Evolutionary conservation across 2,797 vertebrate genomes (phyloP), one percentile per base, ranked within the genome.

Genomic region (Gymnothorax reevesii): DNA sequence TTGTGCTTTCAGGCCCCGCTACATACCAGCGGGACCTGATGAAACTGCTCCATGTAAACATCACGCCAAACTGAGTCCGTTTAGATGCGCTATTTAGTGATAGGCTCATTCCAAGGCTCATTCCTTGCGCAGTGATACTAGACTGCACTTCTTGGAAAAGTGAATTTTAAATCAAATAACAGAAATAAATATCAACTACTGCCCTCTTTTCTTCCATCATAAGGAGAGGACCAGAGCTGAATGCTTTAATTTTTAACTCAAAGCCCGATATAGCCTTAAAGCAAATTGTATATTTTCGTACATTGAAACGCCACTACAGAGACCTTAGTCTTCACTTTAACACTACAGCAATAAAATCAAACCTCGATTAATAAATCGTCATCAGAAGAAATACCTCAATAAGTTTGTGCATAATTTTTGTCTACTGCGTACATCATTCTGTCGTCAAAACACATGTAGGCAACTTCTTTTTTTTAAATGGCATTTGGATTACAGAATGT

Each of bases 1-100:
- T 79, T 49, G 62, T 54, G 49, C 15, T 22, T 79, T 54, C 75
- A 79, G 5, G 75, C 42, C 17, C 75, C 75, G 8, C 75, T 22
- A 54, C 75, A 79, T 79, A 52, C 52, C 71, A 42, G 71, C 27
- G 4, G 17, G 71, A 75, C 42, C 4, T 17, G 13, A 20, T 20
- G 22, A 52, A 79, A 54, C 8, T 42, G 49, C 75, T 49, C 52
- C 75, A 52, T 79, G 75, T 79, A 79, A 79, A 79, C 54, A 79
- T 79, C 49, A 42, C 5, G 49, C 75, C 75, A 52, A 22, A 79
- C 22, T 79, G 49, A 79, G 49, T 79, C 49, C 9, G 15, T 25
- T 42, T 15, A 42, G 13, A 3, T 54, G 54, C 20, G 22, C 49
- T 49, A 15, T 42, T 42, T 42, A 15, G 73, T 77, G 15, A 49